A percentile compares a stretch with the other conserved stretches of the same genome.
These are phyloP conservation scores for Aspidoscelis tigris DNA, from an alignment of 2,113 vertebrate species.

Conservation along the genomic window DNA sequence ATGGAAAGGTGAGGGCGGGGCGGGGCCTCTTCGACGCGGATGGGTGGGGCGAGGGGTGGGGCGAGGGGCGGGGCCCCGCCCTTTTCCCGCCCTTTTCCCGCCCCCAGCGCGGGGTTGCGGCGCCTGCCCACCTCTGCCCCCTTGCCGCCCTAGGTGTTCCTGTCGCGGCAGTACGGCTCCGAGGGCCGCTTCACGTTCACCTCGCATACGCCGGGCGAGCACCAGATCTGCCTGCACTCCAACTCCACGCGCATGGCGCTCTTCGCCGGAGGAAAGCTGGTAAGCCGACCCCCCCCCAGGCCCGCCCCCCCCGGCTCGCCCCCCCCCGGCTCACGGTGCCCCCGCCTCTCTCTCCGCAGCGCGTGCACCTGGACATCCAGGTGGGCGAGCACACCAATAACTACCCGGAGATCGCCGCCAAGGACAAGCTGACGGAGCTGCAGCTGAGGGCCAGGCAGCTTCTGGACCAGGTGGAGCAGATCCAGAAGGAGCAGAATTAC, in stretches of 20 bases:
- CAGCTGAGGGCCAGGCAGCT: constrained; percentile 91
- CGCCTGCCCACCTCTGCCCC: too few relatives aligned
- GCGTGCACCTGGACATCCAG: constrained; percentile 94
- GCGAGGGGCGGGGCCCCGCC: too few relatives aligned
- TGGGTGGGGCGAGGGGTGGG: neutral
- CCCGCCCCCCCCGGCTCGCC: too few relatives aligned
- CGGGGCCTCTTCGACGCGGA: too few relatives aligned
- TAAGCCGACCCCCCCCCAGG: constrained; percentile 43
- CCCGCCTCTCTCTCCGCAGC: constrained; percentile 64
- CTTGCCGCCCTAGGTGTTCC: constrained; percentile 78
- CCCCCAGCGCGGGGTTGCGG: too few relatives aligned
- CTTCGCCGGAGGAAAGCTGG: constrained; percentile 92
- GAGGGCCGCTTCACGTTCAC: constrained; percentile 96
- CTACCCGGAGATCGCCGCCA: constrained; percentile 94
- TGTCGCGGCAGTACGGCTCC: constrained; percentile 92
- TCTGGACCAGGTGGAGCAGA: constrained; percentile 94
- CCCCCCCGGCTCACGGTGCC: neutral
- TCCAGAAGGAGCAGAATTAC: constrained; percentile 97
- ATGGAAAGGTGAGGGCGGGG: constrained; percentile 80
- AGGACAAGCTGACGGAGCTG: constrained; percentile 93
- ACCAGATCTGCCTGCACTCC: constrained; percentile 96
- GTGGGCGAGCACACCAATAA: constrained; percentile 95
- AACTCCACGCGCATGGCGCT: constrained; percentile 95
- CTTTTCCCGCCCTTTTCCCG: neutral
- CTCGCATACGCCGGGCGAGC: constrained; percentile 93